These are phyloP conservation scores for Montifringilla adamsi DNA, from an alignment of 2,113 vertebrate genomes.

Conservation along the genomic window DNA sequence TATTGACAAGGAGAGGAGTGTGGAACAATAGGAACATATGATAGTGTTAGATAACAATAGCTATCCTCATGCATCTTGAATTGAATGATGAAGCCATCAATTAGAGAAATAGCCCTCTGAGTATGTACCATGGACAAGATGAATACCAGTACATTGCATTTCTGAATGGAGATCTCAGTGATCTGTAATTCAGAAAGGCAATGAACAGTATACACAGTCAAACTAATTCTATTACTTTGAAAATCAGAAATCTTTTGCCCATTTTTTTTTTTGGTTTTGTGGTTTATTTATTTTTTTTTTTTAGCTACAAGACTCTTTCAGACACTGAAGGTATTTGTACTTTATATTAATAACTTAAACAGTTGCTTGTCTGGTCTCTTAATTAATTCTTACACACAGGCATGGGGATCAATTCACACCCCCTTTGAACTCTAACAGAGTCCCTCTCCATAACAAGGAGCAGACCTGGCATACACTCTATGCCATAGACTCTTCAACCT, in stretches of 20 bases:
- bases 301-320: not conserved
- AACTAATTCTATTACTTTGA: not conserved
- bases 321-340: not conserved
- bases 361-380: not conserved
- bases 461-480: not conserved
- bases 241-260: not conserved
- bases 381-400: not conserved
- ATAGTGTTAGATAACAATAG: slow-evolving; percentile 50
- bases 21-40: slow-evolving; percentile 34
- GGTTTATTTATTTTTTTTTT: not conserved
- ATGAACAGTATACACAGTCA: not conserved
- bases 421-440: not conserved
- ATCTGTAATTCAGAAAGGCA: slow-evolving; percentile 44
- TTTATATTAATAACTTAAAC: not conserved
- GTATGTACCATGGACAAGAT: slow-evolving; percentile 13
- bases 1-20: slow-evolving; percentile 30
- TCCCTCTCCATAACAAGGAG: not conserved
- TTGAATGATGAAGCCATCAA: slow-evolving; percentile 27
- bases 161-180: not conserved
- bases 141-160: not conserved
- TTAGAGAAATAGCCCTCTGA: slow-evolving; percentile 33
- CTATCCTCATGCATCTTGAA: slow-evolving; percentile 20
- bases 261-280: not conserved
- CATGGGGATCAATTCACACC: not conserved
- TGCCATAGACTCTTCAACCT: not conserved